phyloP scores from a whole-genome alignment of 2,113 vertebrate genomes.

The Otus sunia region DNA sequence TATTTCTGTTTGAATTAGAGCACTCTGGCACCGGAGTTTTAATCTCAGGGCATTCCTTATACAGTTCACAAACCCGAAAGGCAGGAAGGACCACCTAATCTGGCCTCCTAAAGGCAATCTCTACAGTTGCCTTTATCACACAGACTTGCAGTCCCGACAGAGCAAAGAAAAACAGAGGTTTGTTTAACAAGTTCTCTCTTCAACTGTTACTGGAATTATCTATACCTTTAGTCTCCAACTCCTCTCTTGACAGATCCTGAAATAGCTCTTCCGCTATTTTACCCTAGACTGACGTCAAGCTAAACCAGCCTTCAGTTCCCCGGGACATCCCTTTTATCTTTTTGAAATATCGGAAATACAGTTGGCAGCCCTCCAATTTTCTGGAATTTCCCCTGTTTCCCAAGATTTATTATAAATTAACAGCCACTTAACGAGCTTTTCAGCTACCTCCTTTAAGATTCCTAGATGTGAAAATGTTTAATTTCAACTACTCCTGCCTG shows the following conservation, averaged over 20 bases:
- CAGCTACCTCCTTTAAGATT: constrained; percentile 19
- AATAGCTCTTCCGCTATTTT: constrained; percentile 35
- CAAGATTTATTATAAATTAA: constrained; percentile 39
- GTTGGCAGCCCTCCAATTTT: constrained; percentile 28
- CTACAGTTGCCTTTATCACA: not conserved
- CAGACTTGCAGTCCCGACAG: not conserved
- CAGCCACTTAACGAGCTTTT: not conserved
- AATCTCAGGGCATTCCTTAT: constrained; percentile 3
- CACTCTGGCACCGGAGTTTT: not conserved
- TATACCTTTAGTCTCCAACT: constrained; percentile 3
- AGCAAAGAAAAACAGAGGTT: not conserved
- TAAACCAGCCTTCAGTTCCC: constrained; percentile 7
- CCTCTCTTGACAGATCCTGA: constrained; percentile 18
- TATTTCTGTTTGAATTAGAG: constrained; percentile 8
- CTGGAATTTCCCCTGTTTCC: constrained; percentile 45
- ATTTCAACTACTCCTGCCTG: not conserved
- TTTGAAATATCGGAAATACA: constrained; percentile 34
- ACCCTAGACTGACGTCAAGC: constrained; percentile 12
- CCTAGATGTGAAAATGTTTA: constrained; percentile 1
- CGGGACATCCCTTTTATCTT: constrained; percentile 30
- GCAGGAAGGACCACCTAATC: not conserved
- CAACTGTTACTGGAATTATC: not conserved
- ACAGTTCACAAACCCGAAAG: not conserved
- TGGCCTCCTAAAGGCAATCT: not conserved
- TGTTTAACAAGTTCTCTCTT: not conserved